These are phyloP conservation scores for Tipula confusa DNA, from an alignment of 2,888 invertebrate genomes.

Conservation along the genomic window DNA sequence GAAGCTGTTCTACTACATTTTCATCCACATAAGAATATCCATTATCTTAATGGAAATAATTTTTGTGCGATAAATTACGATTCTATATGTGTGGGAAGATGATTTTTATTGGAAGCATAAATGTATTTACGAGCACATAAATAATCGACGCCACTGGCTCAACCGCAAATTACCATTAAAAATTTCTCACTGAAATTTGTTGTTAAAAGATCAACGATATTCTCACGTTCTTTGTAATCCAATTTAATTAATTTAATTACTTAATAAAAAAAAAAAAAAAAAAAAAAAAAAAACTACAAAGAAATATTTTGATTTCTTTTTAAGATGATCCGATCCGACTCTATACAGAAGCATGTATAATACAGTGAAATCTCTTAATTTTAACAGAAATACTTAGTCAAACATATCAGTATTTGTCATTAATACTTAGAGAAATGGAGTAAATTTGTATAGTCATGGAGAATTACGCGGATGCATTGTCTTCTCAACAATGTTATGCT, in stretches of 20 bases:
- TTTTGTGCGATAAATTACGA: not conserved
- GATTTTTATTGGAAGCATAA: no score
- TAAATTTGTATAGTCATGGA: no score
- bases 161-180: not conserved
- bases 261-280: not conserved
- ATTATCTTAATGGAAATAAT: not conserved
- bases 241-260: slow-evolving; percentile 12
- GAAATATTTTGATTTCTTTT: slow-evolving; percentile 4
- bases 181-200: not conserved
- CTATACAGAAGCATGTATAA: not conserved
- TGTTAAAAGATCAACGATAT: not conserved
- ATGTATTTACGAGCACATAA: no score
- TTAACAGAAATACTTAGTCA: no score
- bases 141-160: not conserved
- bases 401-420: no score
- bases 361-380: no score
- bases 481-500: no score
- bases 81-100: not conserved
- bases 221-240: slow-evolving; percentile 25
- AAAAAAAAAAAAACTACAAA: not conserved
- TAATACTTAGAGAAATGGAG: not conserved
- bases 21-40: no score
- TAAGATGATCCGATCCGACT: not conserved
- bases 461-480: no score
- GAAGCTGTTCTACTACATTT: not conserved